These are phyloP conservation scores for Phylloscopus trochilus DNA, from an alignment of 2,113 vertebrate species.

Conservation along the genomic window DNA sequence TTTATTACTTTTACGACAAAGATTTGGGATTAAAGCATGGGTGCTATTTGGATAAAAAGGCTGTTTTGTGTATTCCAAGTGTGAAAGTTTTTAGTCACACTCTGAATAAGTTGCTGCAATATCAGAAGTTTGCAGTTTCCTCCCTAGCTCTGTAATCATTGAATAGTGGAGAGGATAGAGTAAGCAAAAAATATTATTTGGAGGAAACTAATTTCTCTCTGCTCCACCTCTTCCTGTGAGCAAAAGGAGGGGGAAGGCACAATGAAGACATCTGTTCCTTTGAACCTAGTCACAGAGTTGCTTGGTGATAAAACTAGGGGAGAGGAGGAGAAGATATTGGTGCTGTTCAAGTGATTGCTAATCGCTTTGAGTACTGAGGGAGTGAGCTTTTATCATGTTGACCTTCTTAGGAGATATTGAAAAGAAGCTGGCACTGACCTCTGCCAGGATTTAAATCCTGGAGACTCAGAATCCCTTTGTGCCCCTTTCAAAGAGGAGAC, in stretches of 20 bases:
- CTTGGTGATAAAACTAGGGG: background rate
- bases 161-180: background rate
- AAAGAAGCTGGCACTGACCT: slow-evolving; percentile 50
- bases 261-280: slow-evolving; percentile 64
- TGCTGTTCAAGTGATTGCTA: slow-evolving; percentile 9
- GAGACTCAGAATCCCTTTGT: slow-evolving; percentile 18
- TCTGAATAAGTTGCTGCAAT: background rate
- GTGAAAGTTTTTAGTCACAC: background rate
- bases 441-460: slow-evolving; percentile 35
- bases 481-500: background rate
- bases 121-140: background rate
- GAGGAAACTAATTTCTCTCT: slow-evolving; percentile 15
- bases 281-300: slow-evolving; percentile 26
- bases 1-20: background rate
- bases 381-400: slow-evolving; percentile 36
- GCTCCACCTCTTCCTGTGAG: slow-evolving; percentile 33
- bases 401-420: slow-evolving; percentile 25
- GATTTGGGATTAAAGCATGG: background rate
- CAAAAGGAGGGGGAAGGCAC: background rate
- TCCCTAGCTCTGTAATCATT: background rate
- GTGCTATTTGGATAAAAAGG: background rate
- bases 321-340: background rate
- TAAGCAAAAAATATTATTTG: background rate
- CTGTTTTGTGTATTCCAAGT: background rate
- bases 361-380: background rate